These are phyloP conservation scores for Limonius californicus DNA, from an alignment of 1,140 invertebrate genomes.

Conservation along the genomic window DNA sequence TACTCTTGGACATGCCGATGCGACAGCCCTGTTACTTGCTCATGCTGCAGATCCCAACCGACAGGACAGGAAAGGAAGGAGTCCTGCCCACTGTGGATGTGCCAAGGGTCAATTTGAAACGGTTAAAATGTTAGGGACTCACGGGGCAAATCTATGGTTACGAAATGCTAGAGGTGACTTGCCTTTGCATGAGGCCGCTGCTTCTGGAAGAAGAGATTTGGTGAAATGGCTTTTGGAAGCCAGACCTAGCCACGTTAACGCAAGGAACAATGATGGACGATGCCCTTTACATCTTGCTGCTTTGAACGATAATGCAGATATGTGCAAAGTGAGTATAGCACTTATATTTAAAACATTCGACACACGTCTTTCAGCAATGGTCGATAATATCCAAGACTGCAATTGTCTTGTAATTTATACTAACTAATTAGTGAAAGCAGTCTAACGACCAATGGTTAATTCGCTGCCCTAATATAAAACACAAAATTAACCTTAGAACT, in stretches of 20 bases:
- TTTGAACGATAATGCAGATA: conserved; percentile 88
- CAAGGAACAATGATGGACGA: conserved; percentile 87
- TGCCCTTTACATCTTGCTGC: conserved; percentile 93
- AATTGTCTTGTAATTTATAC: no score
- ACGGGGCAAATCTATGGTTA: conserved; percentile 88
- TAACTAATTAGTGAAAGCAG: no score
- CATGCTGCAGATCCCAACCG: conserved; percentile 87
- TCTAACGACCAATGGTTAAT: no score
- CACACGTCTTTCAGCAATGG: no score
- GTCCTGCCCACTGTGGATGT: conserved; percentile 79
- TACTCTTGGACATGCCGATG: conserved; percentile 88
- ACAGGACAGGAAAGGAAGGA: conserved; percentile 88
- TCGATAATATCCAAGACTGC: no score
- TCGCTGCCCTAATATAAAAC: no score
- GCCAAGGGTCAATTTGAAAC: conserved; percentile 92
- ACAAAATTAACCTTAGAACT: no score
- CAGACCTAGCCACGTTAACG: conserved; percentile 79
- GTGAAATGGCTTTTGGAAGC: conserved; percentile 82
- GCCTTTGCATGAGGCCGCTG: conserved; percentile 92
- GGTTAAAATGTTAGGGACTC: conserved; percentile 69
- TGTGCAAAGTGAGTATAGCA: conserved; percentile 84
- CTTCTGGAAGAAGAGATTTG: conserved; percentile 82
- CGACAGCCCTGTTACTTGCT: conserved; percentile 82
- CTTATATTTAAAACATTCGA: no score
- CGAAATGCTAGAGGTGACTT: conserved; percentile 87